Base-by-base conservation (phyloP, 30 jellyfish, hydroid and myxozoan genomes). In the Morbakka virulenta region DNA sequence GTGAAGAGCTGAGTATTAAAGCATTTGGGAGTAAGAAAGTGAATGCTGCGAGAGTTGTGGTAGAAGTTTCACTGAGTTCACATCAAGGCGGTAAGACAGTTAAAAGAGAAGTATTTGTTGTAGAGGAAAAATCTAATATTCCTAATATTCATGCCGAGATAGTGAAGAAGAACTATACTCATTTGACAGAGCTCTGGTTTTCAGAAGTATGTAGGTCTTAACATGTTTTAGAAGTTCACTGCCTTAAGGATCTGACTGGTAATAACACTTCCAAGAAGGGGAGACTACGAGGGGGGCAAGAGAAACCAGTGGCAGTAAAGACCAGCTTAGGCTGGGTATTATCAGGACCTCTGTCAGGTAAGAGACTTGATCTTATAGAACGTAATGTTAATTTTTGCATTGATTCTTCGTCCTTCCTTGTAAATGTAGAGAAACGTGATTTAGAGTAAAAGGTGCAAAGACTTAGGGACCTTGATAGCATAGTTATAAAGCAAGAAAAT, bases 21-120 rank as follows among this genome's bases (percentile, higher is more conserved):
- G 83, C 77, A 4, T 67, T 79, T 66, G 90, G 90, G 70, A 51
- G 83, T 26, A 47, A 33, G 11, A 83, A 66, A 48, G 90, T 80
- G 20, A 67, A 47, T 17, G 82, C 76, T 4, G 57, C 29, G 84
- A 66, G 84, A 50, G 92, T 67, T 52, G 92, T 69, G 2, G 84
- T 80, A 0, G 79, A 80, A 35, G 0, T 80, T 2, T 52, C 85
- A 24, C 64, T 74, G 9, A 34, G 85, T 21, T n/a, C 84, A 17
- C 2, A 30, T 24, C 28, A 48, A 4, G 84, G 79, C 2, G 77
- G 0, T 36, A 23, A 50, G 1, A 12, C 36, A 21, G 75, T 72
- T 25, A 50, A 47, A 27, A 50, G 48, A 28, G 84, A 72, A 50
- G 84, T 35, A 31, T 1, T 72, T 72, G 77, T 72, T 0, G 84